Conservation (phyloP, 2,888 invertebrate species). For the Drosophila ezoana region DNA sequence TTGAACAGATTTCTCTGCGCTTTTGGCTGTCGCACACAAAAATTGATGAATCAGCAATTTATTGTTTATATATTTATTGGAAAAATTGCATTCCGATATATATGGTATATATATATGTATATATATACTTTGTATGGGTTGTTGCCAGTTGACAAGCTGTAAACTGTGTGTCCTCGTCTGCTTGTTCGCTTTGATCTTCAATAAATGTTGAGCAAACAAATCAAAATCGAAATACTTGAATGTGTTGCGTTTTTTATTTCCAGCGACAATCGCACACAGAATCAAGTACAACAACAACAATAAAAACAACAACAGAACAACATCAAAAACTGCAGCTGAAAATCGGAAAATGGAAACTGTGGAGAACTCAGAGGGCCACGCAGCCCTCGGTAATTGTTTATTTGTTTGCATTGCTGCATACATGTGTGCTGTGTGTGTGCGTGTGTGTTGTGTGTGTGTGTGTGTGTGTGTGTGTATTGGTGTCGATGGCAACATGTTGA, state of each 20-base stretch:
- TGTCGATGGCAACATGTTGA: conserved; percentile 67
- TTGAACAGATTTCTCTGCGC: too few species aligned
- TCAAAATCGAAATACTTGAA: conserved; percentile 56
- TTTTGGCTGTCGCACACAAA: background rate
- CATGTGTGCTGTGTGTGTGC: conserved; percentile 1
- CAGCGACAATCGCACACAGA: conserved; percentile 33
- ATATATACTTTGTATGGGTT: conserved; percentile 4
- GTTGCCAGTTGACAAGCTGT: conserved; percentile 68
- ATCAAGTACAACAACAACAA: conserved; percentile 31
- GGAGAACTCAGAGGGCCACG: conserved; percentile 20
- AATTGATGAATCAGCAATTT: conserved; percentile 27
- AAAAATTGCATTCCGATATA: conserved; percentile 20
- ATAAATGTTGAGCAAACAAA: conserved; percentile 75
- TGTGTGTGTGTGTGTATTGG: conserved; percentile 14
- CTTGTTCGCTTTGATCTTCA: conserved; percentile 69
- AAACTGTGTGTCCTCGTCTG: conserved; percentile 25
- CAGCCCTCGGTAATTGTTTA: conserved; percentile 66
- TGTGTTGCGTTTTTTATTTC: conserved; percentile 49
- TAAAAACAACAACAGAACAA: conserved; percentile 34
- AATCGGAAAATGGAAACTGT: conserved; percentile 35
- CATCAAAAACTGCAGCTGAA: conserved; percentile 54
- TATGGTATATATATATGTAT: background rate
- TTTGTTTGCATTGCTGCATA: conserved; percentile 66
- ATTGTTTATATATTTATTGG: conserved; percentile 62
- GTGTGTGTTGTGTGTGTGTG: background rate